Conservation (phyloP, 2,113 vertebrate genomes). For the Tapirus terrestris region DNA sequence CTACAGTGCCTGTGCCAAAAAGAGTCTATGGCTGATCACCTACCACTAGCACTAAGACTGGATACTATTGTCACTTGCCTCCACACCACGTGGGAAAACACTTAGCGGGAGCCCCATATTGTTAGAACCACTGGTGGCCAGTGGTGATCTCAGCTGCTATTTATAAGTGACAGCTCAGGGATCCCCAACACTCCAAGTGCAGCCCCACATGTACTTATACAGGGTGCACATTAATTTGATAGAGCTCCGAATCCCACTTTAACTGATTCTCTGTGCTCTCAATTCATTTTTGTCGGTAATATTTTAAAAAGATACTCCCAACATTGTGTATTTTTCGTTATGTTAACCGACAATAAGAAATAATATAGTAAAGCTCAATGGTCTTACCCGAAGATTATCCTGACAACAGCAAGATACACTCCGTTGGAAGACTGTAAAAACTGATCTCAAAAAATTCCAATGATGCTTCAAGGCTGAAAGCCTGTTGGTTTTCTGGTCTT, state of each 20-base stretch:
- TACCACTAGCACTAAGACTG: neutral
- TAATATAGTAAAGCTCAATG: neutral
- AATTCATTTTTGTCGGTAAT: neutral
- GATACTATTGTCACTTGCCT: neutral
- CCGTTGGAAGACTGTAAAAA: neutral
- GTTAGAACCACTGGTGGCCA: slow-evolving; percentile 30
- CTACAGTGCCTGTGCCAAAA: neutral
- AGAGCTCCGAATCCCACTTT: slow-evolving; percentile 13
- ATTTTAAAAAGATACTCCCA: neutral
- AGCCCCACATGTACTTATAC: neutral
- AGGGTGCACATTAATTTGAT: neutral
- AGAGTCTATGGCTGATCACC: neutral
- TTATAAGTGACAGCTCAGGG: slow-evolving; percentile 62
- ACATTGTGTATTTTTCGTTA: neutral
- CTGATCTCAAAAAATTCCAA: neutral
- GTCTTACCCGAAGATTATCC: neutral
- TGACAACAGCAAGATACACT: neutral
- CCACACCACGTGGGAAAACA: neutral
- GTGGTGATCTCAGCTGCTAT: slow-evolving; percentile 61
- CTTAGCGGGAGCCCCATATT: neutral
- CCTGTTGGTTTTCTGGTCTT: neutral
- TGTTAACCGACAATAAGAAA: slow-evolving; percentile 30
- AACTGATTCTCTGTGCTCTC: neutral
- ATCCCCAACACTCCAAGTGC: slow-evolving; percentile 24
- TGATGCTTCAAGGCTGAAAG: neutral